Base-by-base conservation (phyloP, 1,140 invertebrate species). In the Plectrocnemia conspersa region DNA sequence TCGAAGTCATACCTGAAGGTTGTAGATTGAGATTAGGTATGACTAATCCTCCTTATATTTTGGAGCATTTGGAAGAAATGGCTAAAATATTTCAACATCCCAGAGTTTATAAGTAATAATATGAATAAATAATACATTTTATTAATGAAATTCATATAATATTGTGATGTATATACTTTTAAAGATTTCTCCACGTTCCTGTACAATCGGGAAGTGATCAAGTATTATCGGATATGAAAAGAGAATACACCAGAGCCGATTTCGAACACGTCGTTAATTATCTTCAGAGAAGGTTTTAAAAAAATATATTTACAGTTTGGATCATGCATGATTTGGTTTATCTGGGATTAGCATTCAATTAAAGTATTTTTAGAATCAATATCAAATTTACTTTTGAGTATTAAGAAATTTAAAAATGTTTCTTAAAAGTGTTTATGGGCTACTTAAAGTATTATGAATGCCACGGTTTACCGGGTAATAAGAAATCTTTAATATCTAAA, bases 1-100 rank as follows among this genome's bases (percentile, higher is more conserved):
- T 97, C 0, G 80, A 91, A 54, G 84, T 95, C 0, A 93, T 98
- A 53, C 96, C 96, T 0, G 81, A 89, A 38, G 88, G 89, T 16
- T 95, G 92, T 64, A 84, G 89, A 77, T 77, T 96, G 63, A 75
- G 92, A 52, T 73, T 97, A 1, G 94, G 94, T 10, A 98, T 97
- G 95, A 97, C 94, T 1, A 98, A 99, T 80, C 96, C 97, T 0
- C 97, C 97, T 0, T 99, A 98, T 66, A 98, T 99, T 54, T 68
- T 97, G 21, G 92, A 98, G 65, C 91, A 98, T 74, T 72, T 98
- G 2, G 84, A 91, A 65, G 90, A 94, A 68, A 93, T 99, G 46
- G 85, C 91, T 0, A 82, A 87, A 66, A 92, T 98, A 59, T 75
- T 98, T 63, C 77, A 79, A 29, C 90, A 97, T 71, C 90, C 91